Evolutionary conservation across 2,888 invertebrate species (phyloP).

Genomic region (Heliconius charithonia): DNA sequence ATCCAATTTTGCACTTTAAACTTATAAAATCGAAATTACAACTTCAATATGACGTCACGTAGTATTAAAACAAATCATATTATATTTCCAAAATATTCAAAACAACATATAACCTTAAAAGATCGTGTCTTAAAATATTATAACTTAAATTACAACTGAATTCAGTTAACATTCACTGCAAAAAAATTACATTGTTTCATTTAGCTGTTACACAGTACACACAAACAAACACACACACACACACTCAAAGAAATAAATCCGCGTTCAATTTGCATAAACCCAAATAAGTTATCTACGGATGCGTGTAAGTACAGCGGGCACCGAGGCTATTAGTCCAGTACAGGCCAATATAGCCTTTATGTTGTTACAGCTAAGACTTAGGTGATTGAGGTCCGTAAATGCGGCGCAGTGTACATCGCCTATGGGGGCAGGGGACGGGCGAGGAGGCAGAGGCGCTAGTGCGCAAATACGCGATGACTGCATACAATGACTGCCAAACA

Average conservation of each 20-base stretch:
- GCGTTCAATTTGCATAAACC: slow-evolving; percentile 47
- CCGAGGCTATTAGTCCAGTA: neutral
- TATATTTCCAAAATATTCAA: neutral
- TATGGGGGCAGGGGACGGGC: slow-evolving; percentile 43
- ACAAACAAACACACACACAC: slow-evolving; percentile 10
- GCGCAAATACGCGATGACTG: slow-evolving; percentile 75
- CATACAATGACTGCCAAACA: slow-evolving; percentile 81
- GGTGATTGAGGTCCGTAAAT: neutral
- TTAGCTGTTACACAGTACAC: slow-evolving; percentile 38
- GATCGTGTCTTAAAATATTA: neutral
- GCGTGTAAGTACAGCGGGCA: slow-evolving; percentile 58
- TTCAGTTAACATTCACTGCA: slow-evolving; percentile 28
- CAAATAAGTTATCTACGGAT: slow-evolving; percentile 50
- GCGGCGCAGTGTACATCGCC: slow-evolving; percentile 17
- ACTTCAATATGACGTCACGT: too few relatives aligned
- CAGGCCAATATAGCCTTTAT: slow-evolving; percentile 1
- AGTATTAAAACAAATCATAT: too few relatives aligned
- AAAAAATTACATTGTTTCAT: slow-evolving; percentile 36
- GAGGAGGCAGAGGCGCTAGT: slow-evolving; percentile 55
- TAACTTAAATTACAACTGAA: slow-evolving; percentile 15
- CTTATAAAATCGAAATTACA: too few relatives aligned
- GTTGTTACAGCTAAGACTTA: slow-evolving; percentile 2
- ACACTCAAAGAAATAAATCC: slow-evolving; percentile 29
- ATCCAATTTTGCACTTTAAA: neutral
- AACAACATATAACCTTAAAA: neutral